Evolutionary conservation across 2,888 invertebrate species (phyloP), one percentile per base, ranked within the genome.

Genomic region (Drosophila siamana): DNA sequence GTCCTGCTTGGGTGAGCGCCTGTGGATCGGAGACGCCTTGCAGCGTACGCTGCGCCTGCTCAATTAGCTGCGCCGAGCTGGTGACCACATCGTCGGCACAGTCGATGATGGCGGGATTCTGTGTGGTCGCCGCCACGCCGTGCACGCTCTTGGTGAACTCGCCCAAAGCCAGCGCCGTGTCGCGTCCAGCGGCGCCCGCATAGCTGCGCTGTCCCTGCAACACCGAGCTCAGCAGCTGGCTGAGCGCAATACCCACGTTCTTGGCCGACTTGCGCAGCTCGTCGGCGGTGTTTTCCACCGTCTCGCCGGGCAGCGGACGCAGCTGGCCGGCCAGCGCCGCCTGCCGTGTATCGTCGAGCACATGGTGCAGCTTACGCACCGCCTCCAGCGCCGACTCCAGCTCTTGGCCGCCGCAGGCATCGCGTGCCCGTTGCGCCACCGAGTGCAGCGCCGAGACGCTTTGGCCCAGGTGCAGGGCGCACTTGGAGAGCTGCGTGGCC

Each of bases 381-480:
- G 97, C 94, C 80, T 97, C 97, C 0, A 97, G 94, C 0, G 98
- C 98, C 0, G 96, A 96, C 78, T 98, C 97, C 69, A 98, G 92
- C 85, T 98, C 98, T 66, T 97, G 93, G 0, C 96, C 96, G 74
- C 97, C 96, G 90, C 97, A 97, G 0, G 95, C 95, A 81, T 96
- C 95, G 48, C 96, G 95, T 0, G 97, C 94, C 15, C 95, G 93
- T 26, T 93, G 93, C 0, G 95, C 94, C 0, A 95, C 94, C 0
- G 94, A 94, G 72, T 94, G 94, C 33, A 92, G 71, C 70, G 92
- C 92, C 4, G 92, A 92, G 0, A 92, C 91, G 11, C 91, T 90
- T 57, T 92, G 92, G 4, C 91, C 92, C 71, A 92, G 80, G 59
- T 91, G 89, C 22, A 92, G 70, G 4, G 92, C 92, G 36, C 90